phyloP scores from a whole-genome alignment of 2,888 invertebrate genomes.

The Eupelmus urozonus region DNA sequence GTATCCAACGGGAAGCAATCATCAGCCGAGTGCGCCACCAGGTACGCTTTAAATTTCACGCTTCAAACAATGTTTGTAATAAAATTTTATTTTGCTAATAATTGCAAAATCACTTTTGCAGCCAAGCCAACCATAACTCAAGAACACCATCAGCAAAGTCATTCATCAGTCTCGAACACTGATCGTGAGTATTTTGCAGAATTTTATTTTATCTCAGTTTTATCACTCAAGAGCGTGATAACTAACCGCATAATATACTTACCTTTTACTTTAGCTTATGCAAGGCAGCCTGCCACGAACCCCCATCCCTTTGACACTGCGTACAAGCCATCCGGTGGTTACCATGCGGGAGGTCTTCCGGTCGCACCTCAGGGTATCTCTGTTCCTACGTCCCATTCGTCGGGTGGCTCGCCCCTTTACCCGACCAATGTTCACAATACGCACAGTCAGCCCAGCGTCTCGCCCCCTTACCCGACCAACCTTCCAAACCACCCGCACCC shows the following conservation, averaged over 20 bases:
- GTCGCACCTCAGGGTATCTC: conserved; percentile 25
- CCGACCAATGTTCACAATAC: not conserved
- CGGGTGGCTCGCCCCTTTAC: too few species aligned
- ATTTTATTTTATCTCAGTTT: not conserved
- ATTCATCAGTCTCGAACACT: not conserved
- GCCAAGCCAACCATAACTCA: not conserved
- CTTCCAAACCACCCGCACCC: conserved; percentile 41
- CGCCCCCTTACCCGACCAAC: conserved; percentile 26
- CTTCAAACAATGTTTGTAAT: not conserved
- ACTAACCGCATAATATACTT: not conserved
- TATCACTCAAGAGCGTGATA: not conserved
- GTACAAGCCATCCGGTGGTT: conserved; percentile 9
- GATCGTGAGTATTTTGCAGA: not conserved
- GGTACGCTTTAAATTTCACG: not conserved
- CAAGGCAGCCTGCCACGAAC: conserved; percentile 34
- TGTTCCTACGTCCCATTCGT: not conserved
- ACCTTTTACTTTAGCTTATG: conserved; percentile 27
- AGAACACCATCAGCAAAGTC: not conserved
- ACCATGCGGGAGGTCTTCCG: not conserved
- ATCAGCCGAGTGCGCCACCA: not conserved
- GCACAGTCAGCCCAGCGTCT: not conserved
- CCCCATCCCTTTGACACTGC: conserved; percentile 7
- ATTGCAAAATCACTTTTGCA: too few species aligned
- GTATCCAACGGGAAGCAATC: too few species aligned
- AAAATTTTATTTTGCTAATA: too few species aligned